Percentiles rank a stretch among this genome's conserved stretches.
These are phyloP conservation scores for Siniperca chuatsi DNA, from an alignment of 2,113 vertebrate genomes.

Conservation along the genomic window DNA sequence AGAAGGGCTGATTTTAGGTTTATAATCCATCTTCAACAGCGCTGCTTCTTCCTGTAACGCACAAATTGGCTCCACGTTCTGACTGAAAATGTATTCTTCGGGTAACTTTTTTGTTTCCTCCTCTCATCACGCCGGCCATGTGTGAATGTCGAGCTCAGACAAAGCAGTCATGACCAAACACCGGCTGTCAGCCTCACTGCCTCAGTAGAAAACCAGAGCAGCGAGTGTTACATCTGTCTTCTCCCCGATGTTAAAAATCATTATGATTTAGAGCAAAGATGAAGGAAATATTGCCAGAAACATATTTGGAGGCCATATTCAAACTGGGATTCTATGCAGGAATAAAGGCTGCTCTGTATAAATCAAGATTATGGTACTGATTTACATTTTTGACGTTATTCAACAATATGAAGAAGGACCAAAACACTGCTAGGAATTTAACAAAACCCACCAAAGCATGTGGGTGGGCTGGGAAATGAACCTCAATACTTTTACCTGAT, in stretches of 20 bases:
- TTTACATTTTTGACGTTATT: constrained; percentile 21
- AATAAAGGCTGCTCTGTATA: constrained; percentile 19
- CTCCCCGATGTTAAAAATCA: constrained; percentile 50
- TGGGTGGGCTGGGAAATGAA: neutral
- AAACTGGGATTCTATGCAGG: constrained; percentile 13
- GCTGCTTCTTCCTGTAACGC: constrained; percentile 5
- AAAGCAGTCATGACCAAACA: constrained; percentile 50
- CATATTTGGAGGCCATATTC: constrained; percentile 25
- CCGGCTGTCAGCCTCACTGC: constrained; percentile 33
- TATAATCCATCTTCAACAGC: constrained; percentile 9
- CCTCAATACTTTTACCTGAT: neutral
- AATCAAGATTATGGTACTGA: constrained; percentile 44
- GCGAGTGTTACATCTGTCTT: constrained; percentile 52
- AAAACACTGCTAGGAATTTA: constrained; percentile 4
- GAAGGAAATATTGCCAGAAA: constrained; percentile 46
- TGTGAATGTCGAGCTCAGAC: constrained; percentile 47
- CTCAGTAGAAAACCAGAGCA: constrained; percentile 52
- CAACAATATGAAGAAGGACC: constrained; percentile 12
- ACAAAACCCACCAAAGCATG: neutral
- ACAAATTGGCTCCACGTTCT: neutral
- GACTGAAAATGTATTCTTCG: constrained; percentile 8
- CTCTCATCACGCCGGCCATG: constrained; percentile 23
- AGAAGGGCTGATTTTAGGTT: constrained; percentile 7
- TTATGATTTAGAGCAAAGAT: constrained; percentile 56
- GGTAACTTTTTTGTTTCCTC: constrained; percentile 23